phyloP scores from a whole-genome alignment of 2,888 invertebrate species.

The Catocala sponsa region DNA sequence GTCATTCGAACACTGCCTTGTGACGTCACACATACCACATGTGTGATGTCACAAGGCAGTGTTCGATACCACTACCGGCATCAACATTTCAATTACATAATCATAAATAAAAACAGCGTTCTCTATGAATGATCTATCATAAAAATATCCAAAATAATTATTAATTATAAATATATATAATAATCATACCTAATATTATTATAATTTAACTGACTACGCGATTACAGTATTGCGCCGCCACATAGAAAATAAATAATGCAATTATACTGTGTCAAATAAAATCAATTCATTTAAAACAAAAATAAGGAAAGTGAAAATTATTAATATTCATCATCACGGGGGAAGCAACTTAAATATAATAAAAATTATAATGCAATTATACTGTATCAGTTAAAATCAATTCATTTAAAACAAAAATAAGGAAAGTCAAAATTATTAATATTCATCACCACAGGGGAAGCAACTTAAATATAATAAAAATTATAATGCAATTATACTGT shows the following conservation, averaged over 20 bases:
- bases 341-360: conserved; percentile 45
- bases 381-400: conserved; percentile 31
- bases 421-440: conserved; percentile 16
- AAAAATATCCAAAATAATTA: conserved; percentile 9
- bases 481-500: conserved; percentile 38
- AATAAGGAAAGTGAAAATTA: conserved; percentile 13
- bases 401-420: conserved; percentile 5
- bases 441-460: conserved; percentile 29
- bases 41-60: not conserved
- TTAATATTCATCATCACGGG: conserved; percentile 25
- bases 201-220: not conserved
- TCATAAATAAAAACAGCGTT: conserved; percentile 1
- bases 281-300: conserved; percentile 2
- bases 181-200: too few species aligned
- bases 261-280: conserved; percentile 37
- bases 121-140: conserved; percentile 6
- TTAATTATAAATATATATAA: too few species aligned
- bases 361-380: conserved; percentile 35
- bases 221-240: not conserved
- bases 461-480: conserved; percentile 48
- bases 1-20: too few species aligned
- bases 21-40: too few species aligned
- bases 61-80: not conserved
- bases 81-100: conserved; percentile 9
- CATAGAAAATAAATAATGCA: conserved; percentile 2